Percentiles rank a stretch among this genome's conserved stretches.
These are phyloP conservation scores for Cheilosia soror DNA, from an alignment of 2,888 invertebrate species.

Conservation along the genomic window DNA sequence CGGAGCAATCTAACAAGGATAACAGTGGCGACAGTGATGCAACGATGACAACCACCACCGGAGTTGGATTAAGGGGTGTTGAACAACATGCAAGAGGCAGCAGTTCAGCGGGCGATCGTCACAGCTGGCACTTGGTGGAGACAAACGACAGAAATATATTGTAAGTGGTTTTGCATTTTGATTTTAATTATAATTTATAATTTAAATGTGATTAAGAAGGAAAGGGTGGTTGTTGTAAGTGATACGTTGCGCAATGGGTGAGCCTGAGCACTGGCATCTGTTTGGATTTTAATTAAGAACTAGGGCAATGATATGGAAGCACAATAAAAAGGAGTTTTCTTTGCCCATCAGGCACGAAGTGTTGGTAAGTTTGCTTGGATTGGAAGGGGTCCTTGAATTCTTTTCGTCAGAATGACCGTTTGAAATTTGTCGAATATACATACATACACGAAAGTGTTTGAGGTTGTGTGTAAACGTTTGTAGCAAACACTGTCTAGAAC, in stretches of 20 bases:
- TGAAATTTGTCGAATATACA: too few relatives aligned
- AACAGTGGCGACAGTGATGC: constrained; percentile 55
- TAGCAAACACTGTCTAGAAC: too few relatives aligned
- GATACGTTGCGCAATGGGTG: constrained; percentile 35
- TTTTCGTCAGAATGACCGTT: too few relatives aligned
- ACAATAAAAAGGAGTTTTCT: too few relatives aligned
- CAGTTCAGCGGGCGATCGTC: constrained; percentile 50
- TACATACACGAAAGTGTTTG: too few relatives aligned
- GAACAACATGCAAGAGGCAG: constrained; percentile 9
- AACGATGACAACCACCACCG: constrained; percentile 60
- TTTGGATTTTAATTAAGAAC: constrained; percentile 40
- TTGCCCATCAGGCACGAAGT: too few relatives aligned
- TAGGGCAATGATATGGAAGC: too few relatives aligned
- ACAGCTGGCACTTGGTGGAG: constrained; percentile 75
- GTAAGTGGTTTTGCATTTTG: constrained; percentile 60
- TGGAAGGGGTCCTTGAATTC: too few relatives aligned
- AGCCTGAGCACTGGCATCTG: constrained; percentile 43
- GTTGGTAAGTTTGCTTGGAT: too few relatives aligned
- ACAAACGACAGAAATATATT: constrained; percentile 68
- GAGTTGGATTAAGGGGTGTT: constrained; percentile 43
- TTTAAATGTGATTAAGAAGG: neutral
- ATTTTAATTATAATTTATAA: constrained; percentile 31
- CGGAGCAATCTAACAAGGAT: constrained; percentile 45
- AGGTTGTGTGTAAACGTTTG: too few relatives aligned
- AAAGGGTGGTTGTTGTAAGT: neutral